These are phyloP conservation scores for Scarus forsteni DNA, from an alignment of 2,797 vertebrate genomes.

Conservation along the genomic window DNA sequence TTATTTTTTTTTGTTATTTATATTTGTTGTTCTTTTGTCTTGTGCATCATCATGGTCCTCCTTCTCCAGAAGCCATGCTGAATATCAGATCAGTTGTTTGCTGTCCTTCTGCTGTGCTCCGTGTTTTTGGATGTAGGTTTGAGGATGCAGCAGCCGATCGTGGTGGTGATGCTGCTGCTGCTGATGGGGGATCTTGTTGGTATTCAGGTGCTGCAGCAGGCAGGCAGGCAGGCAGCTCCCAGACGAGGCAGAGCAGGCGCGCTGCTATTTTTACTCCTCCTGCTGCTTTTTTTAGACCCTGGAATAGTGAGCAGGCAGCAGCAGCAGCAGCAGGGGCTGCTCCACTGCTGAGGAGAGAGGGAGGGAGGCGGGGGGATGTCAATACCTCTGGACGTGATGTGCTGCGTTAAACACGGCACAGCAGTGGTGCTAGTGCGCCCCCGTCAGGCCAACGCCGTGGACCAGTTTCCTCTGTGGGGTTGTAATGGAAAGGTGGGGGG, in stretches of 20 bases:
- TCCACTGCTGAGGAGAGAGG: constrained; percentile 53
- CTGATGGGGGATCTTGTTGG: constrained; percentile 85
- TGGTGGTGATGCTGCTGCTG: constrained; percentile 40
- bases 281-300: constrained; percentile 97
- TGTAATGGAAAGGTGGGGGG: constrained; percentile 9
- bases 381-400: constrained; percentile 86
- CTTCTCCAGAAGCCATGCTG: neutral
- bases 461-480: constrained; percentile 16
- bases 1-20: too few relatives aligned
- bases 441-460: constrained; percentile 51
- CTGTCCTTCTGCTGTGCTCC: constrained; percentile 12
- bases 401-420: constrained; percentile 50
- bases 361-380: constrained; percentile 83
- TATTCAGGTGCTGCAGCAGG: constrained; percentile 92
- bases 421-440: constrained; percentile 62
- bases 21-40: too few relatives aligned
- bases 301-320: constrained; percentile 89
- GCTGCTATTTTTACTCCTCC: constrained; percentile 96
- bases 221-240: constrained; percentile 79
- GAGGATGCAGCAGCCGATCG: constrained; percentile 48
- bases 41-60: too few relatives aligned
- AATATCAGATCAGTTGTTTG: constrained; percentile 12
- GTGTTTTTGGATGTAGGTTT: constrained; percentile 24
- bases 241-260: constrained; percentile 91
- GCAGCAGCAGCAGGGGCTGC: constrained; percentile 75